Conservation (phyloP, 1,140 invertebrate genomes). For the Neotoxoptera formosana region DNA sequence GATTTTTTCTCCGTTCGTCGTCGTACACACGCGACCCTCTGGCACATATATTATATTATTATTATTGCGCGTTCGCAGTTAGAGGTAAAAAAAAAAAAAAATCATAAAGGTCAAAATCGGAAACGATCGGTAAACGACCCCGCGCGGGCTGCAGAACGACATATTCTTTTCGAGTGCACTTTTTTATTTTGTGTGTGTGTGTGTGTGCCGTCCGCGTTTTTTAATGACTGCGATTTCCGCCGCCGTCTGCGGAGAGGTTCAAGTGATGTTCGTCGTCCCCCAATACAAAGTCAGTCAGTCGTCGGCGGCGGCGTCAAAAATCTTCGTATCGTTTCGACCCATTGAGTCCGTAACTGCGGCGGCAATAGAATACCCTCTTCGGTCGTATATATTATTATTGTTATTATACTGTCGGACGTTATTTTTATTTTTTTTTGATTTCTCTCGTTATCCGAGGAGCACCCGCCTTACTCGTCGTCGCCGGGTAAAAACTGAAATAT, state of each 20-base stretch:
- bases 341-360: constrained; percentile 49
- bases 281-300: too few species aligned
- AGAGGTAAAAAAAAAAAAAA: constrained; percentile 14
- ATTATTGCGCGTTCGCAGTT: background rate
- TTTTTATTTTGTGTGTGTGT: too few species aligned
- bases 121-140: constrained; percentile 35
- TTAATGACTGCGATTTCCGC: constrained; percentile 47
- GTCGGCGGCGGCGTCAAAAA: constrained; percentile 41
- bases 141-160: background rate
- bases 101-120: constrained; percentile 22
- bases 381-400: too few species aligned
- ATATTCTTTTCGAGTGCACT: constrained; percentile 45
- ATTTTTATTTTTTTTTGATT: background rate
- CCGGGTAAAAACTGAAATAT: background rate
- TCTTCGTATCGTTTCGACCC: constrained; percentile 46
- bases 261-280: constrained; percentile 1
- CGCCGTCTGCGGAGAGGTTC: constrained; percentile 4
- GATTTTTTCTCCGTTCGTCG: constrained; percentile 1
- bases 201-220: constrained; percentile 5
- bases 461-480: too few species aligned
- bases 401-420: background rate
- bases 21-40: background rate
- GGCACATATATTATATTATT: background rate
- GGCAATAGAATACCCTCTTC: background rate
- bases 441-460: background rate